Evolutionary conservation across 2,888 invertebrate species (phyloP).

Genomic region (Chloroclysta siterata): DNA sequence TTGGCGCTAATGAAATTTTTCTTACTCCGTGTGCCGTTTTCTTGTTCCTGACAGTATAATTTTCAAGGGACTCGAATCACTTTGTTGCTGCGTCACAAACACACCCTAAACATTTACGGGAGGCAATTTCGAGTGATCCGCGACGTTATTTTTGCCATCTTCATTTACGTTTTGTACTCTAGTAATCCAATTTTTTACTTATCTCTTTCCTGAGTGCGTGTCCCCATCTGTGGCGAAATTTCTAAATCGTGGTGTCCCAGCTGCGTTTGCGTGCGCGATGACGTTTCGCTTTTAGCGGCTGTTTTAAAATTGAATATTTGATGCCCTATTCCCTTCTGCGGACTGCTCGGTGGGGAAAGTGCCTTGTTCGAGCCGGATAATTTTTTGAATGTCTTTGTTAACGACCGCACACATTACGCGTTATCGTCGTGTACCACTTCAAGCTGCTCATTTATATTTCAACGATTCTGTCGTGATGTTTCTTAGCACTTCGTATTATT

Average conservation of each 20-base stretch:
- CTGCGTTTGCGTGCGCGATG: conserved; percentile 80
- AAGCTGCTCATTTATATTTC: conserved; percentile 63
- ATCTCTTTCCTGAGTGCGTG: conserved; percentile 79
- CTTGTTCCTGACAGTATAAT: conserved; percentile 83
- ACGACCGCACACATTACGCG: conserved; percentile 69
- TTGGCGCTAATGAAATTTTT: conserved; percentile 86
- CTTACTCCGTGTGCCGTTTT: conserved; percentile 77
- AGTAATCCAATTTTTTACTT: conserved; percentile 82
- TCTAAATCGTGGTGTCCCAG: conserved; percentile 82
- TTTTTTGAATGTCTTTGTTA: conserved; percentile 77
- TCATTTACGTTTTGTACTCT: conserved; percentile 79
- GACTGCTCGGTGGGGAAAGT: conserved; percentile 74
- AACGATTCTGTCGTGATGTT: conserved; percentile 52
- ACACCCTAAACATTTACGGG: conserved; percentile 75
- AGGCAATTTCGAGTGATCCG: conserved; percentile 70
- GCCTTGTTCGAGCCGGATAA: conserved; percentile 71
- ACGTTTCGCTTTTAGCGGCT: conserved; percentile 84
- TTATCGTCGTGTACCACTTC: conserved; percentile 60
- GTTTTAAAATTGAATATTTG: conserved; percentile 86
- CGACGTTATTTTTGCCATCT: conserved; percentile 73
- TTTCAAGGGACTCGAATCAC: conserved; percentile 72
- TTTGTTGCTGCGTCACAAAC: conserved; percentile 70
- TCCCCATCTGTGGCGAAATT: conserved; percentile 82
- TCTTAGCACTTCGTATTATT: conserved; percentile 42
- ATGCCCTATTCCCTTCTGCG: conserved; percentile 82